Base-by-base conservation (phyloP, 2,113 vertebrate species). In the Perccottus glenii region DNA sequence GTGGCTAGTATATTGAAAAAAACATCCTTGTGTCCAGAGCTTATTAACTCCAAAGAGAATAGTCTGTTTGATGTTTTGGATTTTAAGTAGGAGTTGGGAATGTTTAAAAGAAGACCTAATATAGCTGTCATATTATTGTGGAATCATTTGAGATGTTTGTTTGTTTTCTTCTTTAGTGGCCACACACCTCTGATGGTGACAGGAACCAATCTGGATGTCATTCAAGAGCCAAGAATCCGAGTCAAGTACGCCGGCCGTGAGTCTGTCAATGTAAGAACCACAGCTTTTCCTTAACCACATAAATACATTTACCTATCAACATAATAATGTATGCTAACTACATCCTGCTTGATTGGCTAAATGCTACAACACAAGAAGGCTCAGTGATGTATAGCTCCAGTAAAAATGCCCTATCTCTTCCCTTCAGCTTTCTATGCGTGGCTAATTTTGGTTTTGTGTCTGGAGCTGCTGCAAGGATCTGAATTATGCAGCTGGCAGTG, bases 141-240 rank as follows among this genome's bases (percentile, higher is more conserved):
- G 3, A 14, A 60, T 2, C 44, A 27, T 19, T 56, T 6, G 40
- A 14, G 57, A 27, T n/a, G n/a, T n/a, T 27, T 46, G 7, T 67
- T 53, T 64, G 2, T 80, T 7, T 47, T 14, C 78, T 55, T 60
- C 48, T n/a, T 90, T 88, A 99, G 98, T 0, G 98, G 98, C 0
- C 92, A 98, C 92, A 99, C 97, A 0, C 96, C 96, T 2, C 88
- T 99, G 88, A 95, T 93, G 4, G 71, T 99, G 89, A 97, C 93
- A 0, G 98, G 98, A 74, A 96, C 96, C 87, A 98, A 99, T 70
- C 91, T 99, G 89, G 97, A 98, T 16, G 93, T 96, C 84, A 94
- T 99, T 70, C 98, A 99, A 81, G 97, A 99, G 85, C 97, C 98
- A 0, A 88, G 95, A 87, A 94, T 99, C 78, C 93, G 98, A 0